Evolutionary conservation across 2,113 vertebrate species (phyloP).

Genomic region (Progne subis): DNA sequence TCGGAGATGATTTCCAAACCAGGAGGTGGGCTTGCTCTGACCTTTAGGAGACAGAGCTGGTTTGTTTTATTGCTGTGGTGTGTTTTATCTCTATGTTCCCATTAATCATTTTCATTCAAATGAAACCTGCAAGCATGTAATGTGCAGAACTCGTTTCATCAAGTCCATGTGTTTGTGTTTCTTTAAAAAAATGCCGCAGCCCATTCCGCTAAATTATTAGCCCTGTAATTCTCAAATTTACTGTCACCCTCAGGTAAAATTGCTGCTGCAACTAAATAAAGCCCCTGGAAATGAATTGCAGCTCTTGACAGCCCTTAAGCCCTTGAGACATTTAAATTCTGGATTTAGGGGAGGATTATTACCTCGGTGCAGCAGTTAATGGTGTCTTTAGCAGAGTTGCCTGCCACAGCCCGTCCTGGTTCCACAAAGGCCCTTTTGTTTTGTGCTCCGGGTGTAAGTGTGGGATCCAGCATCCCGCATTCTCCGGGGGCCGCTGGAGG

Average conservation of each 20-base stretch:
- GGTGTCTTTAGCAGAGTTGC: background rate
- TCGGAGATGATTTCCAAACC: background rate
- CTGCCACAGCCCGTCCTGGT: background rate
- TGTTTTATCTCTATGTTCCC: background rate
- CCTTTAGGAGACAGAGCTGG: constrained; percentile 19
- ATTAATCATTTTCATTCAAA: constrained; percentile 43
- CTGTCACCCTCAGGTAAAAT: constrained; percentile 41
- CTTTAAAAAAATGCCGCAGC: constrained; percentile 11
- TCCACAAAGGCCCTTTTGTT: background rate
- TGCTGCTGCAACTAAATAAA: constrained; percentile 51
- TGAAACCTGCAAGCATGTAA: background rate
- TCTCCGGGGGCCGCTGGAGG: background rate
- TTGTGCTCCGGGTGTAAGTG: rapidly evolving
- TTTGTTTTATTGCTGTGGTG: background rate
- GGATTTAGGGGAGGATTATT: constrained; percentile 64
- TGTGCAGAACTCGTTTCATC: background rate
- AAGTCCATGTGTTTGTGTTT: background rate
- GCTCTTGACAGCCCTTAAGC: constrained; percentile 24
- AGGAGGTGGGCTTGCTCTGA: background rate
- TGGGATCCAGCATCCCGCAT: background rate
- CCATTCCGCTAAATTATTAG: constrained; percentile 38
- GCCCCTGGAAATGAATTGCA: constrained; percentile 23
- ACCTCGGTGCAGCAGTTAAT: constrained; percentile 33
- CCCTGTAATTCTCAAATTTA: constrained; percentile 52
- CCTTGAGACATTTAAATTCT: constrained; percentile 58